These are phyloP conservation scores for Drosophila villosipedis DNA, from an alignment of 2,888 invertebrate genomes.

Conservation along the genomic window DNA sequence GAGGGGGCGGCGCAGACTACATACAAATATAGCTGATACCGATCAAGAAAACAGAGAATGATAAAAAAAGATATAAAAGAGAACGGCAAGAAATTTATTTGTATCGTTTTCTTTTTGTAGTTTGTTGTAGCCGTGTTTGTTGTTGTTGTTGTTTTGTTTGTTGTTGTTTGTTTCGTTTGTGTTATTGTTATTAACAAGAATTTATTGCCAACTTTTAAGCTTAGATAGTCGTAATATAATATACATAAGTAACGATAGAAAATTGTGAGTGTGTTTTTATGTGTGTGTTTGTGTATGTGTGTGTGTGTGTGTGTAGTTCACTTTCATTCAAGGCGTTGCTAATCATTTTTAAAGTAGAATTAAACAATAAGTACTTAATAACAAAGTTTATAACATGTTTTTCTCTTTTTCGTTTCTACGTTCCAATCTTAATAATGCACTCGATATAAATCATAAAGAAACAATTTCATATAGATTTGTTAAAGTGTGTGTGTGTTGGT, in stretches of 20 bases:
- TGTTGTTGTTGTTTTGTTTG: conserved; percentile 30
- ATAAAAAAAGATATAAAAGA: conserved; percentile 7
- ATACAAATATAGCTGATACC: conserved; percentile 1
- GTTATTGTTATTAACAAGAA: conserved; percentile 52
- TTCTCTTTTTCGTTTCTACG: conserved; percentile 30
- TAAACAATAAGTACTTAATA: conserved; percentile 80
- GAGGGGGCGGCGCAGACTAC: conserved; percentile 23
- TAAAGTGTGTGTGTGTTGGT: background rate
- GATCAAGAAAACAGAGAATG: conserved; percentile 3
- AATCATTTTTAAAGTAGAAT: conserved; percentile 56
- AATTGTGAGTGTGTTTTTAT: conserved; percentile 33
- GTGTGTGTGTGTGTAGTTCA: conserved; percentile 17
- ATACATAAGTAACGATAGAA: conserved; percentile 78
- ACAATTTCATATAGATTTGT: conserved; percentile 7
- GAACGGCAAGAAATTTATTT: conserved; percentile 19
- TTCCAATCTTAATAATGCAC: conserved; percentile 59
- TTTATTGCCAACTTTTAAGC: conserved; percentile 77
- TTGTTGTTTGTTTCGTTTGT: conserved; percentile 28
- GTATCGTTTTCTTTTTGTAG: background rate
- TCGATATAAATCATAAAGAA: conserved; percentile 49
- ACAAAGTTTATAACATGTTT: conserved; percentile 77
- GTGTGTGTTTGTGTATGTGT: conserved; percentile 30
- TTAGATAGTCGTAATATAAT: conserved; percentile 76
- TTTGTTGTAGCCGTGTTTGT: conserved; percentile 39
- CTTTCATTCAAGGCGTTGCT: conserved; percentile 44